Evolutionary conservation across 2,888 invertebrate genomes (phyloP), one percentile per base, ranked within the genome.

Genomic region (Scrobipalpa costella): DNA sequence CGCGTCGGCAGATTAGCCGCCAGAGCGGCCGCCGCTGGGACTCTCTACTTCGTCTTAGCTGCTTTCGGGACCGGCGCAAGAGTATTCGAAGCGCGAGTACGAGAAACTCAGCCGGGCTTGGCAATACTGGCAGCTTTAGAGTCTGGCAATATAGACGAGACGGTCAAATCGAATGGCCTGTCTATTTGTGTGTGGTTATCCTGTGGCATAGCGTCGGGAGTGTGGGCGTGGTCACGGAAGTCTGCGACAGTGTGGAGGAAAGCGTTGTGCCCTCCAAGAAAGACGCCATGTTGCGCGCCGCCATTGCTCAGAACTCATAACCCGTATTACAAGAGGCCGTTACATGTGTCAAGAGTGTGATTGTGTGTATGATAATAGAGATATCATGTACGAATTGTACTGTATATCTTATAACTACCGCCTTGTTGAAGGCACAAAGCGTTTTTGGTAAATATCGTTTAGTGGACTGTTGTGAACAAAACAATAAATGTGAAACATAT

Each of bases 11-110:
- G 94, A 58, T 85, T 96, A 21, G 95, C 96, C 85, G 94, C 95
- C 49, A 93, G 97, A 33, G 94, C 97, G 65, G 95, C 95, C 1
- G 93, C 96, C 2, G 97, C 96, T 74, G 95, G 95, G 0, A 86
- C 95, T 1, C 90, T 97, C 15, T 97, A 97, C 84, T 93, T 95
- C 15, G 83, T 95, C 19, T 94, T 97, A 13, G 95, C 96, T 13
- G 92, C 95, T 9, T 92, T 94, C 17, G 94, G 94, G 63, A 93
- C 97, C n/a, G 94, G 93, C 21, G 95, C 96, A 72, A 92, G 94
- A 64, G 91, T 94, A 67, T 93, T 95, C 76, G 94, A 88, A 80
- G 93, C 92, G 68, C 93, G 87, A 75, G 88, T 79, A 71, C 86
- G 83, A 73, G 93, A 92, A 47, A 78, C 85, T 44, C 90, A 88